Conservation (phyloP, 92 coral and sea anemone genomes). For the Muricea muricata region DNA sequence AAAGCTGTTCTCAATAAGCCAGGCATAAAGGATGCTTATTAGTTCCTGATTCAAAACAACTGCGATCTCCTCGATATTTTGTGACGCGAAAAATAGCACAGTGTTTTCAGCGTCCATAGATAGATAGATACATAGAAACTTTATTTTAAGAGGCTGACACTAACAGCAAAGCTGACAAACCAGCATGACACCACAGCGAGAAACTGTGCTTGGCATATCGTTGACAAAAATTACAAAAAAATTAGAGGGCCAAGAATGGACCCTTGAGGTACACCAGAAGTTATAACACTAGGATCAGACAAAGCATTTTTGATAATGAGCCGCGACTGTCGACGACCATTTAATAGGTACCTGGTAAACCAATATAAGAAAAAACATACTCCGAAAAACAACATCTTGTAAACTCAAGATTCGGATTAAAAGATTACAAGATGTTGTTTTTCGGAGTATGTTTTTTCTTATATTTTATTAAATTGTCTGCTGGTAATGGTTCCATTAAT, state of each 20-base stretch:
- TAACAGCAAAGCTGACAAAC: too few species aligned
- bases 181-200: conserved; percentile 7
- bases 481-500: too few species aligned
- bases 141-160: too few species aligned
- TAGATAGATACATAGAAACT: too few species aligned
- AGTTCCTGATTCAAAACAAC: neutral
- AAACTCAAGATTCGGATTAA: neutral
- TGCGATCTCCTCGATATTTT: conserved; percentile 30
- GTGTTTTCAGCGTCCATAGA: conserved; percentile 22
- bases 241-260: conserved; percentile 26
- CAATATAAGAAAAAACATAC: too few species aligned
- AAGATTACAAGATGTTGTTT: too few species aligned
- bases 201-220: conserved; percentile 26
- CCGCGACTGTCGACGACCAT: too few species aligned
- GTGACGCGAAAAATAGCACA: conserved; percentile 25
- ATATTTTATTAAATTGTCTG: too few species aligned
- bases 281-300: conserved; percentile 10
- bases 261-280: conserved; percentile 29
- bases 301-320: conserved; percentile 23
- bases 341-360: conserved; percentile 20
- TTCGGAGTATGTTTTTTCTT: too few species aligned
- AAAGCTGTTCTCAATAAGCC: conserved; percentile 7
- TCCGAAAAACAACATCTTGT: too few species aligned
- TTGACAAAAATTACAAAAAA: conserved; percentile 32
- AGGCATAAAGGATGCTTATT: neutral